Percentiles rank a stretch among this genome's conserved stretches.
Conservation (phyloP, 2,888 invertebrate genomes). For the Lacanobia wlatinum region DNA sequence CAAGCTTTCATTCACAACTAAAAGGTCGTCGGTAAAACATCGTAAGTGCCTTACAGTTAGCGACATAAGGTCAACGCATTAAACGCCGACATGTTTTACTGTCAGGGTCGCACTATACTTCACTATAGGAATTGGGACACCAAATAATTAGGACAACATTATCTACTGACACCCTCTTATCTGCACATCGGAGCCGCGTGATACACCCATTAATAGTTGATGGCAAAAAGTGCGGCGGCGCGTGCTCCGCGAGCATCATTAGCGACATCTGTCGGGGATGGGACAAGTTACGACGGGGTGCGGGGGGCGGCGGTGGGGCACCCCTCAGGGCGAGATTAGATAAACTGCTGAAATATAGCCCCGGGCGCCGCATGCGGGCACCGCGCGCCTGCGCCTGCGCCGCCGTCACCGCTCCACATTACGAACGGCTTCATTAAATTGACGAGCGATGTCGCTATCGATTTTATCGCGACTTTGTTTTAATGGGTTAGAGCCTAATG, state of each 20-base stretch:
- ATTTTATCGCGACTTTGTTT: constrained; percentile 38
- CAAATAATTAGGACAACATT: constrained; percentile 60
- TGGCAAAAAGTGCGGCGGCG: constrained; percentile 69
- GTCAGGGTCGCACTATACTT: constrained; percentile 15
- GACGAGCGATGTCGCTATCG: constrained; percentile 24
- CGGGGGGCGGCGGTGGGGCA: constrained; percentile 17
- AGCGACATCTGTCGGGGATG: constrained; percentile 64
- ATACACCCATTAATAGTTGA: constrained; percentile 67
- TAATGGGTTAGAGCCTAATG: constrained; percentile 13
- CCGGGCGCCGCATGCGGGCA: constrained; percentile 34
- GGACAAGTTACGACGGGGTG: constrained; percentile 8
- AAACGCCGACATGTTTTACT: constrained; percentile 38
- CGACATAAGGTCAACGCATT: constrained; percentile 20
- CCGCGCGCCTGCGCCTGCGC: neutral
- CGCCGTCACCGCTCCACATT: constrained; percentile 17
- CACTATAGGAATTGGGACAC: constrained; percentile 22
- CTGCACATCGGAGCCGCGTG: constrained; percentile 59
- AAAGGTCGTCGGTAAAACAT: neutral
- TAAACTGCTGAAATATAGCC: constrained; percentile 64
- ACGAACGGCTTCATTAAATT: constrained; percentile 39
- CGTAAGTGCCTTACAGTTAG: neutral
- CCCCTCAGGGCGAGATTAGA: constrained; percentile 55
- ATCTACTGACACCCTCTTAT: constrained; percentile 65
- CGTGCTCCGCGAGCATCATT: constrained; percentile 64
- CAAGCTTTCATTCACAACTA: neutral